These are phyloP conservation scores for Morpho deidamia DNA, from an alignment of 2,888 invertebrate genomes.

Conservation along the genomic window DNA sequence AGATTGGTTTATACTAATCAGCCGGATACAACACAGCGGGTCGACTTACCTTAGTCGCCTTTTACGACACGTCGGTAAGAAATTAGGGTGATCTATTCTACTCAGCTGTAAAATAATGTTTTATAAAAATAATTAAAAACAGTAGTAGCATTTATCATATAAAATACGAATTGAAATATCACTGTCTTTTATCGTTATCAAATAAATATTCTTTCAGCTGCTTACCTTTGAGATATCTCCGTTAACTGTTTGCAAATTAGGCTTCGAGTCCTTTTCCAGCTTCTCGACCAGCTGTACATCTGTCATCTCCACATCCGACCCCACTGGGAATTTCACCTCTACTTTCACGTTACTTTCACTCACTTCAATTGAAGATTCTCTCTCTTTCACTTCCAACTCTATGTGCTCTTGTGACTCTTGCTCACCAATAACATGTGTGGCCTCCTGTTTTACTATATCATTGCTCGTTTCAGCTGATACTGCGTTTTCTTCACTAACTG, in stretches of 20 bases:
- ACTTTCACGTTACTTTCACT: constrained; percentile 24
- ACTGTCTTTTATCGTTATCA: too few relatives aligned
- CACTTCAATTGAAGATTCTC: constrained; percentile 9
- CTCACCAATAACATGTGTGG: neutral
- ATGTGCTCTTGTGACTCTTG: neutral
- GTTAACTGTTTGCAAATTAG: constrained; percentile 50
- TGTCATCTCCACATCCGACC: constrained; percentile 48
- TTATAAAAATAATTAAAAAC: too few relatives aligned
- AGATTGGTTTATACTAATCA: too few relatives aligned
- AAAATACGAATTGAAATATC: too few relatives aligned
- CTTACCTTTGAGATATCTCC: constrained; percentile 60
- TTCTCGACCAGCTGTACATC: constrained; percentile 35
- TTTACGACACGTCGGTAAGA: too few relatives aligned
- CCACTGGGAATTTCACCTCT: constrained; percentile 28
- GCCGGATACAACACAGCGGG: too few relatives aligned
- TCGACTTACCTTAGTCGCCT: too few relatives aligned
- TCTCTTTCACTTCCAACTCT: constrained; percentile 9
- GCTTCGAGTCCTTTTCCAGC: constrained; percentile 44
- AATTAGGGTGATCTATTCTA: too few relatives aligned
- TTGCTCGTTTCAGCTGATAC: constrained; percentile 19
- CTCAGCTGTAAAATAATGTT: too few relatives aligned
- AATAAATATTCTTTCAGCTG: too few relatives aligned
- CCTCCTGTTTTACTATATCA: constrained; percentile 12
- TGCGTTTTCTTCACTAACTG: constrained; percentile 24
- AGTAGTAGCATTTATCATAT: too few relatives aligned